Evolutionary conservation across 2,113 vertebrate species (phyloP).

Genomic region (Archilochus colubris): DNA sequence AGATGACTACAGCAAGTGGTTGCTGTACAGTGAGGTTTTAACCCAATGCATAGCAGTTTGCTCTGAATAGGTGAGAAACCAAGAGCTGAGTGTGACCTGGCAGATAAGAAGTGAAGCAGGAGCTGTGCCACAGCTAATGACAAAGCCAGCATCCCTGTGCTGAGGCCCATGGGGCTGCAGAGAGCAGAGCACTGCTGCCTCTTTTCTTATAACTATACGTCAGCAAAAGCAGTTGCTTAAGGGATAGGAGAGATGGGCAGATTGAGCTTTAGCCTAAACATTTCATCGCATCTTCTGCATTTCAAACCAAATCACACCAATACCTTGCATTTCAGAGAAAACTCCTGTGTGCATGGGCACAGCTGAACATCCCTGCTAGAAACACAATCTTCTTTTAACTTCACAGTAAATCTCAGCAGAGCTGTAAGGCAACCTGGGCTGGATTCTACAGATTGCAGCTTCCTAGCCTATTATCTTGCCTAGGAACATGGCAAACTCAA

Average conservation of each 20-base stretch:
- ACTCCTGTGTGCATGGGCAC: not conserved
- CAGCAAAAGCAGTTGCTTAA: not conserved
- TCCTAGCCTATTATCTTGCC: not conserved
- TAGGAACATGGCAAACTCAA: not conserved
- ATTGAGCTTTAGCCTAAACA: not conserved
- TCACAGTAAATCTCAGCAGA: not conserved
- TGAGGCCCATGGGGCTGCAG: not conserved
- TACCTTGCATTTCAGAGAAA: not conserved
- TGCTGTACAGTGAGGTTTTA: not conserved
- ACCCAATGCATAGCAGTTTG: not conserved
- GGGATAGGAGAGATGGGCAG: accelerated
- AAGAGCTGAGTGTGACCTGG: not conserved
- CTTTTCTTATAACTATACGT: not conserved
- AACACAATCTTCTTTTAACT: not conserved
- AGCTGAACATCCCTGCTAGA: not conserved
- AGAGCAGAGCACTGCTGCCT: not conserved
- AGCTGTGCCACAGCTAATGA: not conserved
- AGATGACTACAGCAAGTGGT: not conserved
- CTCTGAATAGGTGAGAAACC: not conserved
- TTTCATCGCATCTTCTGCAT: not conserved
- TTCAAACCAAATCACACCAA: not conserved
- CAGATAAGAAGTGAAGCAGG: not conserved
- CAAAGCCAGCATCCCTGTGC: not conserved
- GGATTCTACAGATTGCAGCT: not conserved
- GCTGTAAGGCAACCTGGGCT: not conserved